phyloP scores from a whole-genome alignment of 2,888 invertebrate genomes.

The Fabriciana adippe region DNA sequence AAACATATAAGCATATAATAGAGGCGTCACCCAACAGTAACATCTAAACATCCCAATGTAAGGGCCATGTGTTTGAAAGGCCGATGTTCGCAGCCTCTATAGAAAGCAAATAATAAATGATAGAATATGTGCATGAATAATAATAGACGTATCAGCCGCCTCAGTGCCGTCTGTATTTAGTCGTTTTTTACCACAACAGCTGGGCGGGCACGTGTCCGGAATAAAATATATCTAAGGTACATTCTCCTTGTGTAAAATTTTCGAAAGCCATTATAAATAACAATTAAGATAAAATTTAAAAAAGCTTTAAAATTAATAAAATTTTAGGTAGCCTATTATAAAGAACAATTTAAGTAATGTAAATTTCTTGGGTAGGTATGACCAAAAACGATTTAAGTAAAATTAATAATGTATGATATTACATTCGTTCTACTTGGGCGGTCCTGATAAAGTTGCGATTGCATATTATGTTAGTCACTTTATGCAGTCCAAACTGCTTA shows the following conservation, averaged over 20 bases:
- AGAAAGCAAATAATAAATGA: conserved; percentile 63
- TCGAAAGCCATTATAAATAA: conserved; percentile 39
- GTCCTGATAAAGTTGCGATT: conserved; percentile 47
- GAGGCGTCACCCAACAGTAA: background rate
- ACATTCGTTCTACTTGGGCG: conserved; percentile 53
- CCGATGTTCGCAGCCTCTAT: conserved; percentile 47
- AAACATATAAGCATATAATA: background rate
- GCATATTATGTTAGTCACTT: conserved; percentile 34
- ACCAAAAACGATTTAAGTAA: too few relatives aligned
- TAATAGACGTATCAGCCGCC: conserved; percentile 53
- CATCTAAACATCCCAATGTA: conserved; percentile 29
- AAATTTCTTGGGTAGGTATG: conserved; percentile 37
- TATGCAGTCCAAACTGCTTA: background rate
- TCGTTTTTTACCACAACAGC: conserved; percentile 64
- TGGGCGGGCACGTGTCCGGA: conserved; percentile 47
- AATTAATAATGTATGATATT: conserved; percentile 36
- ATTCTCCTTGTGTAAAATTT: conserved; percentile 29
- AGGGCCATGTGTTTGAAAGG: conserved; percentile 35
- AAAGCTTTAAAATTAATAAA: conserved; percentile 39
- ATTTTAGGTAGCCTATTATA: background rate
- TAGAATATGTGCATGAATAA: conserved; percentile 55
- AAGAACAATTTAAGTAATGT: background rate
- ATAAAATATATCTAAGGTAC: conserved; percentile 7
- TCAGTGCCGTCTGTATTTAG: conserved; percentile 49
- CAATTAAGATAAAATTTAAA: conserved; percentile 62